Conservation (phyloP, 2,888 invertebrate species). For the Rhabditoides inermis region DNA sequence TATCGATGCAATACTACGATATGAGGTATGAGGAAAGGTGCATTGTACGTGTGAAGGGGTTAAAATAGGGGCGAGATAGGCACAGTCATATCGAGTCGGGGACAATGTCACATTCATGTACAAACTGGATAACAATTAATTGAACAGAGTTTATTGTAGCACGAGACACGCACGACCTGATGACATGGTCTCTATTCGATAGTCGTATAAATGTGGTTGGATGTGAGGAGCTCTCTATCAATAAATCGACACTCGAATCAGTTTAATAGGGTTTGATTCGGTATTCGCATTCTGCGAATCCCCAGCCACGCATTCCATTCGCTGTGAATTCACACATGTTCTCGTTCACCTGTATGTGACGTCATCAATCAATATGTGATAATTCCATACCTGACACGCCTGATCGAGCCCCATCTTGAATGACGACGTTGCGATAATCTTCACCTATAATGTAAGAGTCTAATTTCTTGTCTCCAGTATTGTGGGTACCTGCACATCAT, state of each 20-base stretch:
- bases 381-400: conserved; percentile 18
- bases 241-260: not conserved
- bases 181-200: too few species aligned
- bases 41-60: too few species aligned
- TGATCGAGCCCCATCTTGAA: conserved; percentile 46
- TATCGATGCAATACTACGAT: too few species aligned
- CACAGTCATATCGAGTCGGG: too few species aligned
- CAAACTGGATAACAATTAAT: too few species aligned
- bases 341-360: conserved; percentile 27
- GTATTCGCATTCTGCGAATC: conserved; percentile 65
- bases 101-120: too few species aligned
- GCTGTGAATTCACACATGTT: conserved; percentile 61
- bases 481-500: conserved; percentile 20
- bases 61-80: too few species aligned
- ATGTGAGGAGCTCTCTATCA: too few species aligned
- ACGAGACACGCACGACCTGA: too few species aligned
- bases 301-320: conserved; percentile 64
- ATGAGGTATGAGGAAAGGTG: too few species aligned
- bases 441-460: conserved; percentile 12
- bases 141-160: too few species aligned
- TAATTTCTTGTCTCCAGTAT: not conserved
- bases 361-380: not conserved
- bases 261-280: conserved; percentile 40
- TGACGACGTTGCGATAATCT: conserved; percentile 25
- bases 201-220: too few species aligned